Evolutionary conservation across 2,797 vertebrate genomes (phyloP).

Genomic region (Synaphobranchus kaupii): DNA sequence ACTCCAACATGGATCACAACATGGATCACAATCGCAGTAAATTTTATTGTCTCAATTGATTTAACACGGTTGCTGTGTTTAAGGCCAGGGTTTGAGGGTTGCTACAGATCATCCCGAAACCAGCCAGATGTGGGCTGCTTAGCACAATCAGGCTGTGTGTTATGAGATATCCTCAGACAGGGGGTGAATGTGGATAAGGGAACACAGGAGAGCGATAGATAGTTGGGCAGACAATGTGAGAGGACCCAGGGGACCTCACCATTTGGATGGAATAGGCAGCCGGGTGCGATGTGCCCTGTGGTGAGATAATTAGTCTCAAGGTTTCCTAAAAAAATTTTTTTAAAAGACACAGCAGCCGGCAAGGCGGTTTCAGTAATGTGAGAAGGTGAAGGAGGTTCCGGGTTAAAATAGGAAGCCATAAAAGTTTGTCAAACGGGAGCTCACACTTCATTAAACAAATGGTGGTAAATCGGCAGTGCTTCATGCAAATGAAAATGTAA

Average conservation of each 20-base stretch:
- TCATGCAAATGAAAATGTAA: neutral
- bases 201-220: neutral
- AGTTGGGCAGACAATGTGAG: neutral
- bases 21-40: neutral
- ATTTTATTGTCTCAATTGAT: neutral
- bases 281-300: neutral
- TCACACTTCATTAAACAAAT: slow-evolving; percentile 18
- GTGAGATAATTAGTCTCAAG: slow-evolving; percentile 15
- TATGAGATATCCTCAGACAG: neutral
- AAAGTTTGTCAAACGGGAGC: slow-evolving; percentile 23
- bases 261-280: neutral
- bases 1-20: neutral
- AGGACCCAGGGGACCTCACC: neutral
- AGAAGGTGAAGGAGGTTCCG: neutral
- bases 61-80: neutral
- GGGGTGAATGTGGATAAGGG: neutral
- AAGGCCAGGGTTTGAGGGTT: neutral
- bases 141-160: neutral
- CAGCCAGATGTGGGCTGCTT: neutral
- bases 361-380: neutral
- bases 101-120: neutral
- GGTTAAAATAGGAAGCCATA: slow-evolving; percentile 16
- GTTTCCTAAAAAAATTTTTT: neutral
- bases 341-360: neutral
- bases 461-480: neutral